phyloP scores from a whole-genome alignment of 2,797 vertebrate species.

The Sciurus vulgaris region DNA sequence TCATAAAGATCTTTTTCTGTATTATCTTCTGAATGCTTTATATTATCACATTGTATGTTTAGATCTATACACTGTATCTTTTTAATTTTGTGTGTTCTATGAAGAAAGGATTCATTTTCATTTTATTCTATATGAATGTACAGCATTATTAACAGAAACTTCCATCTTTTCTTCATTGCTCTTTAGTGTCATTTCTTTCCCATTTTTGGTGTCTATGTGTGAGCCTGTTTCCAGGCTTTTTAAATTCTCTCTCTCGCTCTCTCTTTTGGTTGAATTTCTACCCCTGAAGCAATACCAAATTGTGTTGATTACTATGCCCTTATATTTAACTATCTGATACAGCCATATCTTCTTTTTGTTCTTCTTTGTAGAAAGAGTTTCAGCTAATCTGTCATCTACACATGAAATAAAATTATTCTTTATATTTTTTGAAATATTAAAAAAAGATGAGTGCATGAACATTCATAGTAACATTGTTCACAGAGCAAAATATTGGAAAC shows the following conservation, averaged over 20 bases:
- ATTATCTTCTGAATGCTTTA: constrained; percentile 24
- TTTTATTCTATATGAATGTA: constrained; percentile 14
- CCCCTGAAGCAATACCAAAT: neutral
- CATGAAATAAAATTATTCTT: neutral
- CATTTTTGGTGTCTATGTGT: neutral
- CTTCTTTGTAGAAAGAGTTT: constrained; percentile 16
- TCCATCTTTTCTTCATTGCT: neutral
- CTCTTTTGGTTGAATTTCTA: constrained; percentile 47
- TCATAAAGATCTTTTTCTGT: neutral
- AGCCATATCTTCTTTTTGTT: neutral
- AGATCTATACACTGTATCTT: neutral
- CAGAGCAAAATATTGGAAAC: constrained; percentile 29
- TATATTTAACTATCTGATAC: constrained; percentile 21
- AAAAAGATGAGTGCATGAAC: neutral
- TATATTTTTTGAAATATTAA: constrained; percentile 40
- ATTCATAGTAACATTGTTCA: neutral
- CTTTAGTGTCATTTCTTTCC: neutral
- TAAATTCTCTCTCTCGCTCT: neutral
- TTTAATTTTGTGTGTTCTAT: neutral
- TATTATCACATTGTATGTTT: neutral
- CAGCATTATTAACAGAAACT: neutral
- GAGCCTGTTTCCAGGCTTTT: neutral
- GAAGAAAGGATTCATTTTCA: neutral
- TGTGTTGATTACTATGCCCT: neutral
- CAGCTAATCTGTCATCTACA: neutral